Base-by-base conservation (phyloP, 2,797 vertebrate genomes). In the Molossus alvarezi region DNA sequence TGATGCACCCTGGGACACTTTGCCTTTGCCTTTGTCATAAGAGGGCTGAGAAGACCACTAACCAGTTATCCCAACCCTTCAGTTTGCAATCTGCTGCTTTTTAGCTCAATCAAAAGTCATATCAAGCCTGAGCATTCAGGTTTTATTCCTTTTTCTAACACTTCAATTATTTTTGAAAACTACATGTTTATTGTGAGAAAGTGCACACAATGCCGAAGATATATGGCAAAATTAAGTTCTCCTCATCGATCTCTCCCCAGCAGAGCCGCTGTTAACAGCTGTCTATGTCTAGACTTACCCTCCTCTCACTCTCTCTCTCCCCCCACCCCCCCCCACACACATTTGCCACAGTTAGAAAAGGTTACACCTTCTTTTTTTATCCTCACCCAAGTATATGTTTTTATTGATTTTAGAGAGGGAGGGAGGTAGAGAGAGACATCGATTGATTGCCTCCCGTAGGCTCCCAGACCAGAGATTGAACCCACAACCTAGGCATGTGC, bases 71-170 rank as follows among this genome's bases (percentile, higher is more conserved):
- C 65, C 53, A 95, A 62, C 48, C 83, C 58, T n/a, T 81, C 55
- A 81, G 14, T 81, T 90, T 88, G 27, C 87, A 73, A 89, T 95
- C n/a, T 87, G 53, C 5, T 80, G 12, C 64, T 72, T 25, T 27
- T 79, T 76, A 92, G 91, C 89, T 96, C 79, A 80, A 33, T 48
- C 33, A 72, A 93, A 48, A 67, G n/a, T 76, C 25, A 13, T 71
- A 37, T 29, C 75, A 58, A 48, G 67, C 51, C 65, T 55, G 29
- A 83, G 37, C 7, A 11, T 57, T 69, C 91, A 25, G 9, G 14
- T 58, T 87, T 65, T 77, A 55, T 71, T 84, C 65, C 53, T 87
- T 95, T 87, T 51, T 69, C 72, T 83, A 97, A 73, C 60, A 57
- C 33, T 87, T 72, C 41, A 71, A 57, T 75, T 80, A 45, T 25